phyloP scores from a whole-genome alignment of 2,113 vertebrate genomes.

The Tonatia bakeri region DNA sequence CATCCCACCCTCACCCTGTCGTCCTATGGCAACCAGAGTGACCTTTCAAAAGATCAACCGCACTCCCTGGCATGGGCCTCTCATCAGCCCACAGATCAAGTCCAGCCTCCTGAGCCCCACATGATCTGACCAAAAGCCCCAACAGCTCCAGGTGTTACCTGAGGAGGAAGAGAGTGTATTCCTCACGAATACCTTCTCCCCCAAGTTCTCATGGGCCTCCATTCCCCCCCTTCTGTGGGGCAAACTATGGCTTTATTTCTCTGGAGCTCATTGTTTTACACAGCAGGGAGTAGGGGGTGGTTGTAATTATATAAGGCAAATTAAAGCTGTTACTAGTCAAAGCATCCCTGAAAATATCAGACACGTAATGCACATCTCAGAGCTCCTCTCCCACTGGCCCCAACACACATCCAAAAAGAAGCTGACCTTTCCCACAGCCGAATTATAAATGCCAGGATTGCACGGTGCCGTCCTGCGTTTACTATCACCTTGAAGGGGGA shows the following conservation, averaged over 20 bases:
- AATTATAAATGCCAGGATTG: conserved; percentile 77
- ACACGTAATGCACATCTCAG: conserved; percentile 67
- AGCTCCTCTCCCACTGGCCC: conserved; percentile 45
- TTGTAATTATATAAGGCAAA: conserved; percentile 53
- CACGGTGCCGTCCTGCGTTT: conserved; percentile 68
- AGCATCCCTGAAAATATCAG: conserved; percentile 44
- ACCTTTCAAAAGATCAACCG: neutral
- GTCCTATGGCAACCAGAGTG: neutral
- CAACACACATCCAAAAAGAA: conserved; percentile 60
- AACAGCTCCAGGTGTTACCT: neutral
- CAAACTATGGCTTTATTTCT: neutral
- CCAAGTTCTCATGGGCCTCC: neutral
- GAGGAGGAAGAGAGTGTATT: neutral
- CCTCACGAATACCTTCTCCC: neutral
- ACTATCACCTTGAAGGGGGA: conserved; percentile 72
- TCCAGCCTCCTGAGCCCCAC: neutral
- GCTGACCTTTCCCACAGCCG: conserved; percentile 70
- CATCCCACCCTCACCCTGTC: neutral
- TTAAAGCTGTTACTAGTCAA: conserved; percentile 70
- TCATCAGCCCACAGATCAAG: neutral
- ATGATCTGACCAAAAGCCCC: neutral
- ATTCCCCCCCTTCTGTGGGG: neutral
- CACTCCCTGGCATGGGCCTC: neutral
- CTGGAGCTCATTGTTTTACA: neutral
- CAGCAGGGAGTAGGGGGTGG: neutral